Evolutionary conservation across 2,888 invertebrate genomes (phyloP).

Genomic region (Hoplodrina blanda): DNA sequence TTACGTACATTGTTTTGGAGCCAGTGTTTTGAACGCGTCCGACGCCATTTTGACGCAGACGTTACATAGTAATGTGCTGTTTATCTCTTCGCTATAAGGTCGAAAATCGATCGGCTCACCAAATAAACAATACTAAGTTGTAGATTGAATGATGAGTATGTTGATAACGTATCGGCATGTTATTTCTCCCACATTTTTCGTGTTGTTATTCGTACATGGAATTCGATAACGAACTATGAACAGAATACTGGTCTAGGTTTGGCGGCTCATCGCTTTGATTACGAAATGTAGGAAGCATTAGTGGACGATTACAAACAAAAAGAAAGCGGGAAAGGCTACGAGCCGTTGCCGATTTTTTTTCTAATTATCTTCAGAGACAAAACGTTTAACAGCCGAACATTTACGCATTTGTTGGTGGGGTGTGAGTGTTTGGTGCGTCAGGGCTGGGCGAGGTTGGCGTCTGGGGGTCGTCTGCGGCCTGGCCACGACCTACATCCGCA

Average conservation of each 20-base stretch:
- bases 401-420: conserved; percentile 59
- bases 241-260: conserved; percentile 43
- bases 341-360: conserved; percentile 4
- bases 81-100: conserved; percentile 60
- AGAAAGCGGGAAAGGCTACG: conserved; percentile 9
- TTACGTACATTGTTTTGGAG: conserved; percentile 78
- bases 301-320: conserved; percentile 12
- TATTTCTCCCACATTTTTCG: conserved; percentile 58
- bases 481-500: conserved; percentile 86
- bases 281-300: conserved; percentile 39
- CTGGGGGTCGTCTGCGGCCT: conserved; percentile 89
- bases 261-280: conserved; percentile 48
- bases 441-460: conserved; percentile 80
- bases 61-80: conserved; percentile 58
- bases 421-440: conserved; percentile 64
- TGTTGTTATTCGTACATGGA: conserved; percentile 58
- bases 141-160: conserved; percentile 68
- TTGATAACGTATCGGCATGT: conserved; percentile 63
- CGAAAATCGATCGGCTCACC: conserved; percentile 46
- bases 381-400: conserved; percentile 46
- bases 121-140: conserved; percentile 61
- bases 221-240: conserved; percentile 59
- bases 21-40: conserved; percentile 75
- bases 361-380: conserved; percentile 27
- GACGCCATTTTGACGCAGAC: conserved; percentile 67